Conservation (phyloP, 2,888 invertebrate species). For the Prosapia bicincta region DNA sequence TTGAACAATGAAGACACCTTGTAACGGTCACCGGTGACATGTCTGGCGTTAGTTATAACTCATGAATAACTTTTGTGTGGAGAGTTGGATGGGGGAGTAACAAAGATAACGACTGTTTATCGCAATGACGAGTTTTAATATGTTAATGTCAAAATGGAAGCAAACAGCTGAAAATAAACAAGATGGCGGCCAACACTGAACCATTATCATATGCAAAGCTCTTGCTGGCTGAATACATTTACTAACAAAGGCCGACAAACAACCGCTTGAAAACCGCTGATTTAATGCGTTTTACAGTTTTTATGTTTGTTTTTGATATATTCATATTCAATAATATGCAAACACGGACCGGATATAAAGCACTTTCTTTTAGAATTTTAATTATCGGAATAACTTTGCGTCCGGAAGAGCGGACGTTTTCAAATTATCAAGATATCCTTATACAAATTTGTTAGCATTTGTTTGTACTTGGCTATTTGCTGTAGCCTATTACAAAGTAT, state of each 20-base stretch:
- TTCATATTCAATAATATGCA: neutral
- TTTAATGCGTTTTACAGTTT: neutral
- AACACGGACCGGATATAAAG: neutral
- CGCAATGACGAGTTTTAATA: conserved; percentile 17
- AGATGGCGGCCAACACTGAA: conserved; percentile 7
- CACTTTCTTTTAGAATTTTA: neutral
- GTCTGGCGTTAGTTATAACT: neutral
- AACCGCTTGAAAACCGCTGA: neutral
- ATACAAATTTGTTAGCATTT: too few species aligned
- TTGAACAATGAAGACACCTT: neutral
- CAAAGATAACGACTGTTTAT: neutral
- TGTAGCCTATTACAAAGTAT: too few species aligned
- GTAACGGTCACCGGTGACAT: neutral
- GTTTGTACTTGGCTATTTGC: too few species aligned
- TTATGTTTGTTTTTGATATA: neutral
- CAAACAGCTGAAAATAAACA: conserved; percentile 12
- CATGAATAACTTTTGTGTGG: neutral
- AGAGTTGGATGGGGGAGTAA: neutral
- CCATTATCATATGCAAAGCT: neutral
- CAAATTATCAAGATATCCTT: too few species aligned
- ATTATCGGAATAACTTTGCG: neutral
- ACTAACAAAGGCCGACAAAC: neutral
- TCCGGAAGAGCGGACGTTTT: too few species aligned
- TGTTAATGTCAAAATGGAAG: conserved; percentile 26
- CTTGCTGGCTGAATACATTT: neutral